phyloP scores from a whole-genome alignment of 2,113 vertebrate species.

The Boulengeromyrus knoepffleri region DNA sequence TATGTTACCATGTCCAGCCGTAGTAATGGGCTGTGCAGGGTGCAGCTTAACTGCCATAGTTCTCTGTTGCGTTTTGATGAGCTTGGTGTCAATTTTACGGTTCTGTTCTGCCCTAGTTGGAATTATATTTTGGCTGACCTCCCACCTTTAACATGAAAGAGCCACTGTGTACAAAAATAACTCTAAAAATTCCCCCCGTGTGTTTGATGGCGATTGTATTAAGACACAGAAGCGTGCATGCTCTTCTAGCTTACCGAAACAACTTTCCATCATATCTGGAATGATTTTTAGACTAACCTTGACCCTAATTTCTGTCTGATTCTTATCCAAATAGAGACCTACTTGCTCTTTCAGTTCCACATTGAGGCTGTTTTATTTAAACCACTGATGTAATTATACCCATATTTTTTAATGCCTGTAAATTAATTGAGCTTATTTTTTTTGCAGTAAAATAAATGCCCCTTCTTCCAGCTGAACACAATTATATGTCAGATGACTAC shows the following conservation, averaged over 20 bases:
- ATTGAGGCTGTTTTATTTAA: neutral
- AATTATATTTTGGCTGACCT: neutral
- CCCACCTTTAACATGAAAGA: neutral
- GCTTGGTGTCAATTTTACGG: neutral
- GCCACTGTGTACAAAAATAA: neutral
- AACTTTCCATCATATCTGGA: neutral
- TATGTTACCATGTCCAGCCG: neutral
- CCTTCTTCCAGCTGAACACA: neutral
- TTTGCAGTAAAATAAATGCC: neutral
- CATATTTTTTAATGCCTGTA: neutral
- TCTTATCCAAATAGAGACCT: neutral
- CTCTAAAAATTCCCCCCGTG: neutral
- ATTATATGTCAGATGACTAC: neutral
- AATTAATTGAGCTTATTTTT: neutral
- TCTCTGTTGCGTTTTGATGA: neutral
- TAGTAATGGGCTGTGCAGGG: neutral
- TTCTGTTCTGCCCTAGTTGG: neutral
- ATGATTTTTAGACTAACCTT: neutral
- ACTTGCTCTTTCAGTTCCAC: neutral
- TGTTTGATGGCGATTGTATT: neutral
- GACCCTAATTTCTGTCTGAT: neutral
- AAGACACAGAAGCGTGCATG: neutral
- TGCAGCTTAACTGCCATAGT: neutral
- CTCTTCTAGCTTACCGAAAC: neutral
- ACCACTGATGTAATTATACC: neutral